Evolutionary conservation across 1,140 invertebrate species (phyloP).

Genomic region (Thereuonema tuberculata): DNA sequence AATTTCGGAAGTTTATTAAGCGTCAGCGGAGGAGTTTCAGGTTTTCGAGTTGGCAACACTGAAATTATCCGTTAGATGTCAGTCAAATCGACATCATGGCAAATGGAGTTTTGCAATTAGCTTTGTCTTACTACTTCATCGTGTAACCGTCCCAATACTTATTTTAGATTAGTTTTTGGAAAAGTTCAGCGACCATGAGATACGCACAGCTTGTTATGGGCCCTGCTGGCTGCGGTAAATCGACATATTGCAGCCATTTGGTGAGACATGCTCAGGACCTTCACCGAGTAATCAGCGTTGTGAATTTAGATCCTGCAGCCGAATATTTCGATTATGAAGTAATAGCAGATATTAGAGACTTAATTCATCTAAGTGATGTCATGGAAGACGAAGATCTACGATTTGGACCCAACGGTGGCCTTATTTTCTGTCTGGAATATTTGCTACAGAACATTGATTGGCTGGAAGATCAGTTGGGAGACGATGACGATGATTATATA

Average conservation of each 20-base stretch:
- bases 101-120: no score
- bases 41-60: no score
- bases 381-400: conserved; percentile 92
- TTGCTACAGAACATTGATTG: conserved; percentile 80
- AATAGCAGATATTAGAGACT: conserved; percentile 75
- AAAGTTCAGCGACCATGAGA: conserved; percentile 20
- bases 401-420: conserved; percentile 93
- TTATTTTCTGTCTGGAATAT: conserved; percentile 94
- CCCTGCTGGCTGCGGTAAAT: conserved; percentile 85
- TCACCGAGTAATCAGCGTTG: conserved; percentile 61
- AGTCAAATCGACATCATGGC: no score
- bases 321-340: conserved; percentile 89
- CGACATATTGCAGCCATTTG: conserved; percentile 86
- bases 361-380: conserved; percentile 89
- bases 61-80: no score
- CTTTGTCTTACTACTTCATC: no score
- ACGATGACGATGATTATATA: conserved; percentile 71
- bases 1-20: no score
- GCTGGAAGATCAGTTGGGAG: conserved; percentile 68
- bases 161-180: no score
- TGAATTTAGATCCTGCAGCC: conserved; percentile 96
- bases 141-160: no score
- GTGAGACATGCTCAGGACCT: conserved; percentile 64
- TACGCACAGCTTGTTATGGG: conserved; percentile 45
- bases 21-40: no score